phyloP scores from a whole-genome alignment of 2,113 vertebrate species.

The Noturus placidus region DNA sequence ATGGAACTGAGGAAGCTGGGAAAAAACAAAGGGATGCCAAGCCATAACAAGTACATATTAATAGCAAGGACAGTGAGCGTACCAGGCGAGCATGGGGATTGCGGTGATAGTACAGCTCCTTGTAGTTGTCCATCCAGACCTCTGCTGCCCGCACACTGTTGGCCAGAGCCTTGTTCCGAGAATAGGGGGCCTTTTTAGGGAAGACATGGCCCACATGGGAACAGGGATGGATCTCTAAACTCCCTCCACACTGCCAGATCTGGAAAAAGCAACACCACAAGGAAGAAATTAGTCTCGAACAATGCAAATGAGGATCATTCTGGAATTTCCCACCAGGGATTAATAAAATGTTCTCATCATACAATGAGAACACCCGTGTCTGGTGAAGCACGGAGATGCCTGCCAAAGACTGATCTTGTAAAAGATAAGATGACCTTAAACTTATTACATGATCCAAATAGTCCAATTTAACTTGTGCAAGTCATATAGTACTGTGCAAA shows the following conservation, averaged over 20 bases:
- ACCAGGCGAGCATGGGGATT: conserved; percentile 90
- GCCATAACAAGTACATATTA: not conserved
- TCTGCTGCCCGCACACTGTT: conserved; percentile 94
- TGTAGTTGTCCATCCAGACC: conserved; percentile 96
- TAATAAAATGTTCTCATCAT: not conserved
- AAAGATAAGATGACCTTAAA: not conserved
- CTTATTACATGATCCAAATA: not conserved
- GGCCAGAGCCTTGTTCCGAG: conserved; percentile 89
- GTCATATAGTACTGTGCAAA: not conserved
- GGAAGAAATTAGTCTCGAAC: conserved; percentile 46
- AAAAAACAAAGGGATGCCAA: conserved; percentile 27
- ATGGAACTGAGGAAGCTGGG: not conserved
- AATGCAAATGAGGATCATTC: not conserved
- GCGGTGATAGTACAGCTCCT: conserved; percentile 91
- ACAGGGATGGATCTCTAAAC: conserved; percentile 92
- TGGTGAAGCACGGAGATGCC: not conserved
- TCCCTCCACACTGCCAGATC: conserved; percentile 98
- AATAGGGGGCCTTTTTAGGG: conserved; percentile 94
- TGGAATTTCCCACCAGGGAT: not conserved
- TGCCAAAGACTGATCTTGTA: not conserved
- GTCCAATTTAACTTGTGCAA: not conserved
- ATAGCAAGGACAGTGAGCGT: conserved; percentile 57
- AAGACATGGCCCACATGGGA: conserved; percentile 97
- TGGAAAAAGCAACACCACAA: conserved; percentile 58
- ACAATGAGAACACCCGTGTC: not conserved